Conservation (phyloP, 2,888 invertebrate species). For the Cremastobaeus sp. region DNA sequence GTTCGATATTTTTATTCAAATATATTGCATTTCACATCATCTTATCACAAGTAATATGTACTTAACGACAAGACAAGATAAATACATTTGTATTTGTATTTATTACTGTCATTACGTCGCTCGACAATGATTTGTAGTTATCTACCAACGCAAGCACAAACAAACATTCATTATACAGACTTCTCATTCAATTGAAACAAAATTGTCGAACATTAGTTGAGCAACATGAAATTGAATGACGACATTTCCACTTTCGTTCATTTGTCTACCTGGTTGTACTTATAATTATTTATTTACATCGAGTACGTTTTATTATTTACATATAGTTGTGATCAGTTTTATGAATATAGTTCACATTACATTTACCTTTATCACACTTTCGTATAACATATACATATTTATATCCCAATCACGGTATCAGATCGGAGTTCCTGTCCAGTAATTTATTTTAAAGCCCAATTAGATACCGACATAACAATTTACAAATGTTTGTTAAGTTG, state of each 20-base stretch:
- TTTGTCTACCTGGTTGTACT: conserved; percentile 13
- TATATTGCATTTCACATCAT: conserved; percentile 16
- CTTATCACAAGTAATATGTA: conserved; percentile 17
- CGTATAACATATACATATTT: conserved; percentile 53
- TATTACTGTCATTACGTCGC: conserved; percentile 20
- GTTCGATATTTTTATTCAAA: conserved; percentile 15
- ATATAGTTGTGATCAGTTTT: conserved; percentile 17
- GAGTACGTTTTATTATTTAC: conserved; percentile 31
- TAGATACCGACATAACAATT: too few relatives aligned
- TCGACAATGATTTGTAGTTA: conserved; percentile 7
- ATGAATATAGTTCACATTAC: conserved; percentile 31
- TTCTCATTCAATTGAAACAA: conserved; percentile 7
- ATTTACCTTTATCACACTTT: conserved; percentile 32
- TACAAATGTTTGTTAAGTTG: too few relatives aligned
- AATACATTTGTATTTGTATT: conserved; percentile 19
- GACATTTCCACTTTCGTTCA: conserved; percentile 41
- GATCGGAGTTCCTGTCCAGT: neutral
- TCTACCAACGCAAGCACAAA: conserved; percentile 9
- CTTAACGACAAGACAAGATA: conserved; percentile 20
- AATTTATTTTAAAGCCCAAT: too few relatives aligned
- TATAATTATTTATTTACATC: conserved; percentile 44
- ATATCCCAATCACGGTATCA: conserved; percentile 21
- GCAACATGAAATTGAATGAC: conserved; percentile 46
- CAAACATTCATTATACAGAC: conserved; percentile 11
- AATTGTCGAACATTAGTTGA: conserved; percentile 34